Evolutionary conservation across 2,888 invertebrate species (phyloP).

Genomic region (Germaria angustata): DNA sequence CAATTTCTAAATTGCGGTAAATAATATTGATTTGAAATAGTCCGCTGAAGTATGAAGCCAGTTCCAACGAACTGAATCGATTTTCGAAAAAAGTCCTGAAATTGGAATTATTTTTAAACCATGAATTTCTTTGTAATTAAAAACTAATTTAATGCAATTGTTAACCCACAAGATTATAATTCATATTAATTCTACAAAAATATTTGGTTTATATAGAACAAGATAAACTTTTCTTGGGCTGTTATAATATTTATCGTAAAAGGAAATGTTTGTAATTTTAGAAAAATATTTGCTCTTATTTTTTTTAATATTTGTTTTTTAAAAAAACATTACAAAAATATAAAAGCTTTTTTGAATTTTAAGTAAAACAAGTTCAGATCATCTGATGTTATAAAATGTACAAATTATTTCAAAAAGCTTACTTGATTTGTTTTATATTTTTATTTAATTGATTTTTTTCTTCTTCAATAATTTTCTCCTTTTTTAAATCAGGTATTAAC

Average conservation of each 20-base stretch:
- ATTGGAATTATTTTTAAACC: too few species aligned
- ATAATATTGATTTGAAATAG: background rate
- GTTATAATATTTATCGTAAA: background rate
- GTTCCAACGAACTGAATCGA: too few species aligned
- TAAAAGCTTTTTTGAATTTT: constrained; percentile 69
- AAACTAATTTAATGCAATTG: too few species aligned
- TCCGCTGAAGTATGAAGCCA: too few species aligned
- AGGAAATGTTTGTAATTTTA: constrained; percentile 70
- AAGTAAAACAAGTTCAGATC: constrained; percentile 82
- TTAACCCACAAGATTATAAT: too few species aligned
- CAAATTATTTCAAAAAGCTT: constrained; percentile 81
- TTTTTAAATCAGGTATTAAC: constrained; percentile 59
- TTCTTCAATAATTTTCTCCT: constrained; percentile 32
- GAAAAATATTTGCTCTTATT: constrained; percentile 64
- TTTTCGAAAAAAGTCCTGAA: too few species aligned
- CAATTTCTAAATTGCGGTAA: background rate
- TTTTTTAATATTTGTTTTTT: constrained; percentile 21
- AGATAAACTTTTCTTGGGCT: background rate
- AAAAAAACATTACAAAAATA: constrained; percentile 26
- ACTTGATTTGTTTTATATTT: constrained; percentile 30
- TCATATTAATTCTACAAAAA: too few species aligned
- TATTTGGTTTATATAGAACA: too few species aligned
- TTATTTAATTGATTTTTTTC: constrained; percentile 19
- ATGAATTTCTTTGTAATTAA: too few species aligned
- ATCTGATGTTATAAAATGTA: constrained; percentile 86